Evolutionary conservation across 2,888 invertebrate genomes (phyloP).

Genomic region (Hipparchia semele): DNA sequence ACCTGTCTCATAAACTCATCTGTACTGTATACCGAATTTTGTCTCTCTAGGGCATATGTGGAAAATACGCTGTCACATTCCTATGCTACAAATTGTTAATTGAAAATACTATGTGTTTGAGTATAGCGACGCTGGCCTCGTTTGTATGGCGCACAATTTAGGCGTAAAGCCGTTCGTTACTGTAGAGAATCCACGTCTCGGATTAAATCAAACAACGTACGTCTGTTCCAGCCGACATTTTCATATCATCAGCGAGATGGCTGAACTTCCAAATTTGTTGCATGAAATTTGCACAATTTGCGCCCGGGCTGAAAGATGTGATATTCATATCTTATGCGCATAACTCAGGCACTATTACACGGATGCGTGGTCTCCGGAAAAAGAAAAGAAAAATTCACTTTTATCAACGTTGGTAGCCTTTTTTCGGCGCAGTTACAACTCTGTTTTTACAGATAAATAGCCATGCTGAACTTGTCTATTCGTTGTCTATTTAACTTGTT

Average conservation of each 20-base stretch:
- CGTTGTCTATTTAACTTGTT: no score
- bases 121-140: not conserved
- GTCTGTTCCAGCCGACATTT: conserved; percentile 27
- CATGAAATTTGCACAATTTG: conserved; percentile 29
- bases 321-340: conserved; percentile 29
- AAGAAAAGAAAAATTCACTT: not conserved
- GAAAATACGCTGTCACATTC: not conserved
- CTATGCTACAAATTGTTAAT: conserved; percentile 1
- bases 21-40: no score
- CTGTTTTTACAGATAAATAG: no score
- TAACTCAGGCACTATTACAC: conserved; percentile 22
- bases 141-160: not conserved
- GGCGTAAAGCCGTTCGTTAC: conserved; percentile 11
- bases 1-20: no score
- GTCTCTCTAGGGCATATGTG: not conserved
- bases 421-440: no score
- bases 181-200: conserved; percentile 12
- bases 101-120: not conserved
- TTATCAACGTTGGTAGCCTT: not conserved
- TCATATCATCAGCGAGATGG: conserved; percentile 19
- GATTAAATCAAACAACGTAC: conserved; percentile 23
- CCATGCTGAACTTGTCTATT: no score
- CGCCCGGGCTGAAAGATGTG: conserved; percentile 20
- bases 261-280: conserved; percentile 30
- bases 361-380: not conserved